Evolutionary conservation across 1,140 invertebrate species (phyloP).

Genomic region (Zelostemma sp.): DNA sequence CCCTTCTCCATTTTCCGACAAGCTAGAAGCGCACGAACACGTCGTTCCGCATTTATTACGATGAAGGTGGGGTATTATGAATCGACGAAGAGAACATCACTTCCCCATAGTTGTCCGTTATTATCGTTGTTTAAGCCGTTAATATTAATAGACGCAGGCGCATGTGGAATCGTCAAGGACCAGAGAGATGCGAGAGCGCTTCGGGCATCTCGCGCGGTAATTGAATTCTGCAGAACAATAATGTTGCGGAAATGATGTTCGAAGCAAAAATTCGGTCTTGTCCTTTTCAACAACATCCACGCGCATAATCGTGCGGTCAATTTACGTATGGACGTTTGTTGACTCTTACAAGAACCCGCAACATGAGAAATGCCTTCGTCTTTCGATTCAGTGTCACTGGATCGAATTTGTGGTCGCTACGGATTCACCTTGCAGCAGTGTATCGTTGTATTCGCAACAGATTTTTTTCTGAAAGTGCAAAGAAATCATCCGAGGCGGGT

Average conservation of each 20-base stretch:
- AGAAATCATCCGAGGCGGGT: constrained; percentile 14
- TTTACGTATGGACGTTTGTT: too few relatives aligned
- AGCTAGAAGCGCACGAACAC: constrained; percentile 7
- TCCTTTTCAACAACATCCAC: constrained; percentile 20
- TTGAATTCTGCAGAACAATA: constrained; percentile 64
- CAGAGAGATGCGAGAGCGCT: constrained; percentile 22
- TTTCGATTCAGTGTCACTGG: constrained; percentile 5
- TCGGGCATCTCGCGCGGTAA: constrained; percentile 46
- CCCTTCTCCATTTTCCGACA: constrained; percentile 1
- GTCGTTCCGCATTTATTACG: constrained; percentile 23
- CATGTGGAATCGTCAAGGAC: constrained; percentile 34
- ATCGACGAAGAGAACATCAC: constrained; percentile 47
- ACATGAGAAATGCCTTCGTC: constrained; percentile 4
- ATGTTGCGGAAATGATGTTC: constrained; percentile 42
- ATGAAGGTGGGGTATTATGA: constrained; percentile 32
- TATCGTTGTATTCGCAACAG: too few relatives aligned
- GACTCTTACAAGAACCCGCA: background rate
- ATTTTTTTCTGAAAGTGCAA: constrained; percentile 1
- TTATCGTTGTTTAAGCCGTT: constrained; percentile 60
- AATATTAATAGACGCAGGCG: constrained; percentile 62
- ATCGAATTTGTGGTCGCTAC: constrained; percentile 24
- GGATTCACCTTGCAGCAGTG: constrained; percentile 24
- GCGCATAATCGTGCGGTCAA: constrained; percentile 9
- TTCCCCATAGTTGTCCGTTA: constrained; percentile 48
- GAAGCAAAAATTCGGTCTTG: constrained; percentile 10